phyloP scores from a whole-genome alignment of 1,140 invertebrate species.

The Drosophila nikananu region DNA sequence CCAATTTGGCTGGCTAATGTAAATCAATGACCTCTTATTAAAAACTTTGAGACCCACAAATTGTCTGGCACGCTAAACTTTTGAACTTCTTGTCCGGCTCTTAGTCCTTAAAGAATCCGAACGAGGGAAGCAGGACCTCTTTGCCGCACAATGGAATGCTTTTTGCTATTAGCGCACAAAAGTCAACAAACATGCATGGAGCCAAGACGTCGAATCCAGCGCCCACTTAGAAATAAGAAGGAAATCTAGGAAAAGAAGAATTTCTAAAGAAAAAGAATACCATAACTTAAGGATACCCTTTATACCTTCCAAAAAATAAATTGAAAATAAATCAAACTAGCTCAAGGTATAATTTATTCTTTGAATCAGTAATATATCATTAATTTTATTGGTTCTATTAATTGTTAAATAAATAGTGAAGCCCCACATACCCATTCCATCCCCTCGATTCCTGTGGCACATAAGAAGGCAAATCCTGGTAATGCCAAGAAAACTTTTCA shows the following conservation, averaged over 20 bases:
- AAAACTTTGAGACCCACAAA: conserved; percentile 78
- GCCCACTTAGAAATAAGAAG: conserved; percentile 55
- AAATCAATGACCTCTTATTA: conserved; percentile 82
- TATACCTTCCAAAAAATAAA: not conserved
- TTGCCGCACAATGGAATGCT: conserved; percentile 63
- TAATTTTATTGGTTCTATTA: accelerated
- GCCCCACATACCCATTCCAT: not conserved
- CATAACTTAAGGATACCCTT: not conserved
- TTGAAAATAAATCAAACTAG: not conserved
- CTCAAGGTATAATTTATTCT: too few relatives aligned
- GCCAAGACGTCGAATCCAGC: conserved; percentile 39
- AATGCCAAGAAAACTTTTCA: conserved; percentile 75
- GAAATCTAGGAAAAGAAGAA: conserved; percentile 33
- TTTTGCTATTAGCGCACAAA: conserved; percentile 78
- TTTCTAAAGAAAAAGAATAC: too few relatives aligned
- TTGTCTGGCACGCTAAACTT: conserved; percentile 73
- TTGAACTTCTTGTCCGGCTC: conserved; percentile 57
- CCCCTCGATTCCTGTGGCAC: not conserved
- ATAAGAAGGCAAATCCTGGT: conserved; percentile 27
- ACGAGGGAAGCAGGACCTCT: conserved; percentile 24
- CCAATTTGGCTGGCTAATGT: conserved; percentile 65
- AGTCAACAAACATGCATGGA: conserved; percentile 68
- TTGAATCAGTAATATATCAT: not conserved
- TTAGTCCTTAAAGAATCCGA: conserved; percentile 6
- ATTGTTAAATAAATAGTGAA: not conserved